Percentiles rank a stretch among this genome's conserved stretches.
phyloP scores from a whole-genome alignment of 2,797 vertebrate species.

The Hyperoplus lanceolatus region DNA sequence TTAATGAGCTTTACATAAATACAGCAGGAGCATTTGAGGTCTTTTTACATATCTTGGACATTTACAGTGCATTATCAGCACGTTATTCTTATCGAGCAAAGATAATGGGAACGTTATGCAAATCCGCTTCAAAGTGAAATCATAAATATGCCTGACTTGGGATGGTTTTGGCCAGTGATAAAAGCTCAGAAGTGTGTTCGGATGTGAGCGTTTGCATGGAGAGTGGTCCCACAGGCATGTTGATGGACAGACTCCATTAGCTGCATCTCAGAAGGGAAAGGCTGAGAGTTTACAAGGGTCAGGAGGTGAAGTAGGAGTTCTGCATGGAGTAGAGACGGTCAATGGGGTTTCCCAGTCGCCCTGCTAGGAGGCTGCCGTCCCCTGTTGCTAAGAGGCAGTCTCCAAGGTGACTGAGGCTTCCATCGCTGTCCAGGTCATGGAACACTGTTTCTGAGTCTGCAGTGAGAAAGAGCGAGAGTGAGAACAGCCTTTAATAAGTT shows the following conservation, averaged over 20 bases:
- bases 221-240: conserved; percentile 69
- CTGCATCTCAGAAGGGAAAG: conserved; percentile 75
- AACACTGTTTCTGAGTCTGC: conserved; percentile 92
- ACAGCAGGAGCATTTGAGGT: conserved; percentile 68
- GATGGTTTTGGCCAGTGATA: conserved; percentile 57
- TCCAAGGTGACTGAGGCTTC: conserved; percentile 90
- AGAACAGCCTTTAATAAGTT: conserved; percentile 14
- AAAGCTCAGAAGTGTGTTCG: conserved; percentile 66
- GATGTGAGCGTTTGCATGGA: conserved; percentile 55
- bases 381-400: conserved; percentile 90
- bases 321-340: conserved; percentile 97
- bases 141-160: conserved; percentile 40
- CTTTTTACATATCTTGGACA: conserved; percentile 69
- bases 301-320: conserved; percentile 96
- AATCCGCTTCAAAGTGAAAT: conserved; percentile 56
- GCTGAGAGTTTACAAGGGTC: conserved; percentile 85
- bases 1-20: conserved; percentile 71
- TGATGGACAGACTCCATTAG: conserved; percentile 78
- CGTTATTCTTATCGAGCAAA: conserved; percentile 70
- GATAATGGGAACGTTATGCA: conserved; percentile 44
- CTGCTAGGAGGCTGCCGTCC: conserved; percentile 86
- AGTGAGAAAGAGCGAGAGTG: conserved; percentile 25
- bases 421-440: conserved; percentile 92
- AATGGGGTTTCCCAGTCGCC: conserved; percentile 91
- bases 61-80: conserved; percentile 82